A percentile compares a stretch with the other conserved stretches of the same genome.
These are phyloP conservation scores for Tigriopus japonicus DNA, from an alignment of 1,140 invertebrate genomes.

Conservation along the genomic window DNA sequence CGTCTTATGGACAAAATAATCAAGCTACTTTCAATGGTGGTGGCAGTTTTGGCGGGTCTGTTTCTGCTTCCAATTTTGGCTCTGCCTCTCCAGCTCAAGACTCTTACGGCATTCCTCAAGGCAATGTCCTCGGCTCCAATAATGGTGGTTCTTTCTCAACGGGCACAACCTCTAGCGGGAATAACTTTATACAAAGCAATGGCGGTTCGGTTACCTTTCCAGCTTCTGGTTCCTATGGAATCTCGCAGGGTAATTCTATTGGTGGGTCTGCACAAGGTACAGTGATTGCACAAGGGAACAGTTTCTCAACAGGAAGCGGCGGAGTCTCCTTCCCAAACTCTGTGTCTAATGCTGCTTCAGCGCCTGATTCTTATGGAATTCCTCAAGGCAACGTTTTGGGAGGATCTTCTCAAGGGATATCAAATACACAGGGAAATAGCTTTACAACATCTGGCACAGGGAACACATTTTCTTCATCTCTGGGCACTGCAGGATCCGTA, in stretches of 20 bases:
- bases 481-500: no score
- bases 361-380: background rate
- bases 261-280: background rate
- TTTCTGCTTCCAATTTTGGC: background rate
- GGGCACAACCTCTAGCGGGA: background rate
- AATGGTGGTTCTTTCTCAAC: background rate
- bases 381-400: background rate
- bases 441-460: no score
- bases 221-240: slow-evolving; percentile 4
- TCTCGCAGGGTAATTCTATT: background rate
- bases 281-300: no score
- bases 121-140: background rate
- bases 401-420: background rate
- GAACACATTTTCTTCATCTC: no score
- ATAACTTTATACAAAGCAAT: background rate
- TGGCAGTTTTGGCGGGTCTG: background rate
- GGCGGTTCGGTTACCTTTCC: background rate
- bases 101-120: background rate
- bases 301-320: no score
- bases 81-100: background rate
- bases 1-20: background rate
- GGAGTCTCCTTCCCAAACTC: no score
- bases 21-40: background rate
- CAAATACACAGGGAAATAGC: no score
- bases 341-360: background rate